Evolutionary conservation across 2,888 invertebrate genomes (phyloP).

Genomic region (Sepiola atlantica): DNA sequence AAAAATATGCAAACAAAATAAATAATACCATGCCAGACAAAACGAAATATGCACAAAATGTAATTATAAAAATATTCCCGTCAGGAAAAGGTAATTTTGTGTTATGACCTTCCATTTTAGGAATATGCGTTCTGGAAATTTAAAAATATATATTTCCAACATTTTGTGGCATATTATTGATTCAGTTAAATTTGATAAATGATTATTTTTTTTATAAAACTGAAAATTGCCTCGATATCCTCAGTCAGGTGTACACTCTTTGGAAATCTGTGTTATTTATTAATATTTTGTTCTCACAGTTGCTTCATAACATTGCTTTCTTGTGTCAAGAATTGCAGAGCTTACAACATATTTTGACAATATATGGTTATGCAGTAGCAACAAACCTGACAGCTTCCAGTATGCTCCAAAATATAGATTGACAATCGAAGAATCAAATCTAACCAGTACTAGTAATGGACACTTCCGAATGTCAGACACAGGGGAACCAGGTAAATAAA

Average conservation of each 20-base stretch:
- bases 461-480: no score
- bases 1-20: background rate
- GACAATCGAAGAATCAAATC: no score
- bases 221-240: background rate
- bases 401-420: no score
- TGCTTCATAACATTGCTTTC: no score
- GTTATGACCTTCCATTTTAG: background rate
- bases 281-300: no score
- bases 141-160: background rate
- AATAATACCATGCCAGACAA: background rate
- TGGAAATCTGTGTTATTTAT: no score
- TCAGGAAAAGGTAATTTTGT: background rate
- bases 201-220: background rate
- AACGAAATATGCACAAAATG: background rate
- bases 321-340: no score
- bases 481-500: no score
- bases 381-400: no score
- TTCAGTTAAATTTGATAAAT: background rate
- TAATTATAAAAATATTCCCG: background rate
- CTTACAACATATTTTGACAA: no score
- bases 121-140: background rate
- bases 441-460: no score
- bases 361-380: no score
- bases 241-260: background rate
- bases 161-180: background rate